Evolutionary conservation across 2,888 invertebrate genomes (phyloP), one percentile per base, ranked within the genome.

Genomic region (Xestia rhomboidea): DNA sequence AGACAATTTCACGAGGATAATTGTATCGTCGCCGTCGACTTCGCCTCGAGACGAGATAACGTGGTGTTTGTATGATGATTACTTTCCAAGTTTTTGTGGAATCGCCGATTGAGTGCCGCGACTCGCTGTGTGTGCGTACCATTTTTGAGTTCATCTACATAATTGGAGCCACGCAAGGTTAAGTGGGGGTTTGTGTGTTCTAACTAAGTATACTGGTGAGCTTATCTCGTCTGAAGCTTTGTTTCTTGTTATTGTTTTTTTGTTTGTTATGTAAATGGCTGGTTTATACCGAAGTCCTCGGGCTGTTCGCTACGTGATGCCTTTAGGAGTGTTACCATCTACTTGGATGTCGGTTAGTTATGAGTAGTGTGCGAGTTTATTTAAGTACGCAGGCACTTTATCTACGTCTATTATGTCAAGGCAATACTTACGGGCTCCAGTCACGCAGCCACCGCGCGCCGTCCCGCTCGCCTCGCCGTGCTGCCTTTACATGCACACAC

Each of bases 361-460:
- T 73, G 67, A 76, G 68, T 75, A 44, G 66, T 76, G 44, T 51
- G 66, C 51, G 46, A 73, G 79, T 87, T 79, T 81, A 80, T 73
- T 74, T 77, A 77, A 70, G 77, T 83, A 80, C 51, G 49, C 74
- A 69, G 75, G 87, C 81, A 88, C 87, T 90, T 88, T 89, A 88
- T 90, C 88, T 88, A 77, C 88, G 89, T 90, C 89, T 88, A 85
- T 84, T 88, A 90, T 90, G 91, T 92, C 92, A 92, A 92, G 92
- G 93, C 89, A 91, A 92, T 93, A 92, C 90, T 93, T 93, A 92
- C 87, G 90, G 77, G 89, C 89, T 79, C 92, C 83, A 87, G 93
- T 91, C 93, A 92, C 92, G 93, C 92, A 88, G 90, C 75, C 79
- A 77, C 87, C 87, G 86, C 86, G 86, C 87, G 83, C 87, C 83